Evolutionary conservation across 2,113 vertebrate genomes (phyloP).

Genomic region (Triplophysa dalaica): DNA sequence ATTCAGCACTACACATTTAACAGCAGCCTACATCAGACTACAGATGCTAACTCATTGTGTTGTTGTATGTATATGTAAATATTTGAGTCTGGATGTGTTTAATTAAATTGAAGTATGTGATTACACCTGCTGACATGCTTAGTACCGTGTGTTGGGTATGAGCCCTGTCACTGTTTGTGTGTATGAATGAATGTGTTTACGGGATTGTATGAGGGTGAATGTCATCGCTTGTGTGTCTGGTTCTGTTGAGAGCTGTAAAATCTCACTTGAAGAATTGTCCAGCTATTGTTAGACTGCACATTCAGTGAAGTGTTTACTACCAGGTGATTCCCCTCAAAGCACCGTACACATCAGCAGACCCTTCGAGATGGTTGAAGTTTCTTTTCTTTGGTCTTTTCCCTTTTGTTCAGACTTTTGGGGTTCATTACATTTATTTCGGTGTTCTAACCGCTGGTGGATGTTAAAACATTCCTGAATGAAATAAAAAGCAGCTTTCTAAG

Average conservation of each 20-base stretch:
- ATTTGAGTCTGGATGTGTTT: neutral
- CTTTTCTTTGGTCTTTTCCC: conserved; percentile 1
- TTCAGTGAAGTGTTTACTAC: neutral
- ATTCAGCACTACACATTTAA: conserved; percentile 31
- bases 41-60: neutral
- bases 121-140: neutral
- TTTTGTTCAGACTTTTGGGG: neutral
- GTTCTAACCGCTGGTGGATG: neutral
- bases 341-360: neutral
- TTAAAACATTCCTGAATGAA: conserved; percentile 13
- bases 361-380: neutral
- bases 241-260: neutral
- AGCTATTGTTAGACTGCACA: neutral
- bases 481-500: conserved; percentile 17
- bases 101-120: neutral
- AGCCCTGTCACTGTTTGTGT: neutral
- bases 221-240: neutral
- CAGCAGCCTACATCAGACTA: neutral
- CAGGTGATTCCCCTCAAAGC: neutral
- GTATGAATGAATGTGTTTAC: neutral
- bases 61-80: neutral
- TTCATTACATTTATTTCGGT: neutral
- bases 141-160: neutral
- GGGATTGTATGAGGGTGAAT: neutral
- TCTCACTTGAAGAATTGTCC: neutral